Evolutionary conservation across 2,888 invertebrate species (phyloP).

Genomic region (Acronicta leporina): DNA sequence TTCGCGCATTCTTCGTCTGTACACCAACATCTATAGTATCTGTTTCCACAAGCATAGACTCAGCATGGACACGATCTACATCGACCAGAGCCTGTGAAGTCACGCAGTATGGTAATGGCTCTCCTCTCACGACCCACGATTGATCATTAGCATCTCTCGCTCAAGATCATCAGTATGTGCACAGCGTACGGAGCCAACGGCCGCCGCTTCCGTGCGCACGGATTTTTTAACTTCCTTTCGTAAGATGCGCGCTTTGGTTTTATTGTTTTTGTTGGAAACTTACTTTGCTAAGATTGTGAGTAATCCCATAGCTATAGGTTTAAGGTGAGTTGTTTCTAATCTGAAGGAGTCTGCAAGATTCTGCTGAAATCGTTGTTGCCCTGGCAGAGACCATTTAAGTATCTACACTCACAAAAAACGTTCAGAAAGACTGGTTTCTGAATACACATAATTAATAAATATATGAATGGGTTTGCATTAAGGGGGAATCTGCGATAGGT

Average conservation of each 20-base stretch:
- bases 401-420: no score
- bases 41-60: slow-evolving; percentile 8
- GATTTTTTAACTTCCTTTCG: slow-evolving; percentile 77
- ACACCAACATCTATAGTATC: neutral
- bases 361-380: no score
- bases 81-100: slow-evolving; percentile 51
- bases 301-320: no score
- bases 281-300: neutral
- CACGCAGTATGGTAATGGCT: slow-evolving; percentile 59
- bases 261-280: slow-evolving; percentile 15
- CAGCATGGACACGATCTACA: slow-evolving; percentile 8
- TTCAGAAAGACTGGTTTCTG: no score
- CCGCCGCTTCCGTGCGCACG: slow-evolving; percentile 78
- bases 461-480: no score
- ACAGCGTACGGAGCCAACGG: slow-evolving; percentile 73
- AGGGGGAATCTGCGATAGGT: no score
- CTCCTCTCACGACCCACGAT: slow-evolving; percentile 66
- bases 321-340: no score
- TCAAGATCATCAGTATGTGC: slow-evolving; percentile 75
- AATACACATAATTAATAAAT: no score
- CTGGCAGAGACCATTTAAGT: no score
- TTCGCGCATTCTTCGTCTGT: no score
- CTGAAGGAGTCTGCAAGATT: no score
- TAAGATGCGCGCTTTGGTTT: slow-evolving; percentile 52
- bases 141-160: slow-evolving; percentile 69